A percentile compares a stretch with the other conserved stretches of the same genome.
Evolutionary conservation across 2,797 vertebrate genomes (phyloP).

Genomic region (Sus cebifrons): DNA sequence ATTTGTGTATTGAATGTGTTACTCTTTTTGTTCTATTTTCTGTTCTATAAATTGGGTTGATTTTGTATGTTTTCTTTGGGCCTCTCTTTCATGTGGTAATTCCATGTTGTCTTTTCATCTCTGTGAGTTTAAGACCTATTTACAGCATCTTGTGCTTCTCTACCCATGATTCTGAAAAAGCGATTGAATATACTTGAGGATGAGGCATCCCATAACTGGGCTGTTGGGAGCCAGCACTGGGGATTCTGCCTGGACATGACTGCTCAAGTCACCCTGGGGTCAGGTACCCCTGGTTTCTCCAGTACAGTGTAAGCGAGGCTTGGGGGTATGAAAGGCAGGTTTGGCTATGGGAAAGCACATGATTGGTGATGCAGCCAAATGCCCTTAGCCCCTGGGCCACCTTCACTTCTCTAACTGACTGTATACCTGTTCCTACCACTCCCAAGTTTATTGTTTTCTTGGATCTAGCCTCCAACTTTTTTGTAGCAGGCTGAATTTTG

Average conservation of each 20-base stretch:
- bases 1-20: background rate
- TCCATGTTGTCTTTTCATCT: background rate
- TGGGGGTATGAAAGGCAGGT: background rate
- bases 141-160: background rate
- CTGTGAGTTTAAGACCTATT: background rate
- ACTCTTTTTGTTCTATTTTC: background rate
- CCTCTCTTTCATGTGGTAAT: background rate
- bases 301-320: background rate
- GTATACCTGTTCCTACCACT: fast-evolving
- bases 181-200: background rate
- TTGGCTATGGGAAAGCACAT: background rate
- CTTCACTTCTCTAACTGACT: background rate
- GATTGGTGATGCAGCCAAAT: background rate
- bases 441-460: background rate
- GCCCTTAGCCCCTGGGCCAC: background rate
- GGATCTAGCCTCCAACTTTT: too few relatives aligned
- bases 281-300: background rate
- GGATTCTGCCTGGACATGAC: background rate
- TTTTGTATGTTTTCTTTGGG: background rate
- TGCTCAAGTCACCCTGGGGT: background rate
- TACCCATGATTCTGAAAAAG: background rate
- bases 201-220: background rate
- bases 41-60: background rate
- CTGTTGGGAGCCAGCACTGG: background rate
- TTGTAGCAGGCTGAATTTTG: background rate